phyloP scores from a whole-genome alignment of 2,113 vertebrate species.

The Podarcis raffonei region DNA sequence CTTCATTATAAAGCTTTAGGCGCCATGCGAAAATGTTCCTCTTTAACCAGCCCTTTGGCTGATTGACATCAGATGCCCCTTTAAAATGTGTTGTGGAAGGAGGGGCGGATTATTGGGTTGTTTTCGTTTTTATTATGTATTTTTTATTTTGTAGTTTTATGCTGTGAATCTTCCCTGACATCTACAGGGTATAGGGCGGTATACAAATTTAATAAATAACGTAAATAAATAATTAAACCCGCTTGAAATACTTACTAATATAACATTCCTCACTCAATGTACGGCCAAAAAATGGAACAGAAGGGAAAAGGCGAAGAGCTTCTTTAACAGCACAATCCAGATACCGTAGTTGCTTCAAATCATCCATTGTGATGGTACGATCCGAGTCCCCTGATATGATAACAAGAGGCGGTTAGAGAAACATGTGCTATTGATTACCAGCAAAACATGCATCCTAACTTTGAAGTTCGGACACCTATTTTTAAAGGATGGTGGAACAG shows the following conservation, averaged over 20 bases:
- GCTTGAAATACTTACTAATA: slow-evolving; percentile 78
- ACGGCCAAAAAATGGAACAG: slow-evolving; percentile 92
- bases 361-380: slow-evolving; percentile 76
- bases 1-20: too few species aligned
- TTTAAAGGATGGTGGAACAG: background rate
- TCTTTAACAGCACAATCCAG: slow-evolving; percentile 95
- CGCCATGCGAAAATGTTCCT: too few species aligned
- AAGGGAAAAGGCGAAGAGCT: slow-evolving; percentile 87
- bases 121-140: too few species aligned
- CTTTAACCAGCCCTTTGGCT: too few species aligned
- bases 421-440: background rate
- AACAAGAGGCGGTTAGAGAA: background rate
- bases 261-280: slow-evolving; percentile 82
- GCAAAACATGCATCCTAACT: background rate
- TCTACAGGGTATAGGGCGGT: too few species aligned
- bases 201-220: too few species aligned
- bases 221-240: too few species aligned
- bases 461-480: background rate
- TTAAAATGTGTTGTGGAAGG: too few species aligned
- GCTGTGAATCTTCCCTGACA: too few species aligned
- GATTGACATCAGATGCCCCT: too few species aligned
- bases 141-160: too few species aligned
- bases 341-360: slow-evolving; percentile 90
- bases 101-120: too few species aligned
- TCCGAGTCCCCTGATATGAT: slow-evolving; percentile 78